These are phyloP conservation scores for Agelas oroides DNA, from an alignment of 37 sponge, comb jelly and placozoan species.

Conservation along the genomic window DNA sequence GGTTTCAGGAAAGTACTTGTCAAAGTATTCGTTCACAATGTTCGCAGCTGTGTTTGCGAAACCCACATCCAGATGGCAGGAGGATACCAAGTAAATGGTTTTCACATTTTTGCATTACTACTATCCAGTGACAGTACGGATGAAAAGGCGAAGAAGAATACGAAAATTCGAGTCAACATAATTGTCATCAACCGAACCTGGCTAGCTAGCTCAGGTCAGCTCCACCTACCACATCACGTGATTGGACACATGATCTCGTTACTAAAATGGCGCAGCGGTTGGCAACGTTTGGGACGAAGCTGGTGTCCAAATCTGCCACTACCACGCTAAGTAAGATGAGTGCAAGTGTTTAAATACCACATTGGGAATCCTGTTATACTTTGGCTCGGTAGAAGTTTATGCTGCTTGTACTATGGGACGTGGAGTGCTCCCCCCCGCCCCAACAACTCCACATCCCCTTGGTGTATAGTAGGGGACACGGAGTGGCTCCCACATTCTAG, in stretches of 20 bases:
- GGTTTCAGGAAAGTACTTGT: conserved; percentile 52
- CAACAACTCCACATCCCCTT: too few relatives aligned
- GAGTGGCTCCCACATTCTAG: too few relatives aligned
- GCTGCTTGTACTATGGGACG: not conserved
- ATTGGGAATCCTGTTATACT: not conserved
- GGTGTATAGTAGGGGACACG: too few relatives aligned
- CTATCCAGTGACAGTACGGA: not conserved
- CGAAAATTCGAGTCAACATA: too few relatives aligned
- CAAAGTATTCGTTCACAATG: conserved; percentile 79
- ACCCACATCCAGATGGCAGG: conserved; percentile 84
- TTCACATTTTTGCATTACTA: conserved; percentile 23
- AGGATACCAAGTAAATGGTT: conserved; percentile 62
- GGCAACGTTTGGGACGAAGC: conserved; percentile 60
- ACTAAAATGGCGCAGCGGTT: conserved; percentile 58
- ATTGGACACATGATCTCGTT: too few relatives aligned
- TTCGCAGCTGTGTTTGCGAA: conserved; percentile 71
- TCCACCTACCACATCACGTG: too few relatives aligned
- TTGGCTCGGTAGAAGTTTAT: not conserved
- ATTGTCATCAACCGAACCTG: too few relatives aligned
- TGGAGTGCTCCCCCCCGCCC: not conserved
- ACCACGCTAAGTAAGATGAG: conserved; percentile 5
- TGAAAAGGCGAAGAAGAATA: not conserved
- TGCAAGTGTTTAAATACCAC: too few relatives aligned
- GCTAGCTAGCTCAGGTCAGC: too few relatives aligned
- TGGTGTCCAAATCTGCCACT: conserved; percentile 31